A percentile compares a stretch with the other conserved stretches of the same genome.
These are phyloP conservation scores for Lates calcarifer DNA, from an alignment of 2,113 vertebrate genomes.

Conservation along the genomic window DNA sequence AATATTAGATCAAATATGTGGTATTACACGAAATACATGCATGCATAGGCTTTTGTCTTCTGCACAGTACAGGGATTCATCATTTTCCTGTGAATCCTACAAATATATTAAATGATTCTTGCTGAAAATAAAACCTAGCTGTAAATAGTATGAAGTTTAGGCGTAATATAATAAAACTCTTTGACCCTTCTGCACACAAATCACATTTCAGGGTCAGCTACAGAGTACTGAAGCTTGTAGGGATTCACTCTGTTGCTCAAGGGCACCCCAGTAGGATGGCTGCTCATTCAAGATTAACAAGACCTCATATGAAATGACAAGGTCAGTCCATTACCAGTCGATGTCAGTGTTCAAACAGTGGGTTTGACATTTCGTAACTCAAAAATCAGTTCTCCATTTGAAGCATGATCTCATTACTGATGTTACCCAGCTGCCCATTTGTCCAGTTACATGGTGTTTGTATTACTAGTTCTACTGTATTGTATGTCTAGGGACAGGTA, in stretches of 20 bases:
- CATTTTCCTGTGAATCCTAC: too few species aligned
- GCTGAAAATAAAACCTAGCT: too few species aligned
- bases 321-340: not conserved
- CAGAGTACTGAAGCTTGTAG: not conserved
- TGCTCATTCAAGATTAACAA: not conserved
- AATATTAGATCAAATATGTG: too few species aligned
- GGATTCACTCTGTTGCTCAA: not conserved
- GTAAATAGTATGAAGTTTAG: not conserved
- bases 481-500: not conserved
- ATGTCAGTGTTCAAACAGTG: not conserved
- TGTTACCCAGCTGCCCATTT: not conserved
- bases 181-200: too few species aligned
- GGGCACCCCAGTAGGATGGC: not conserved
- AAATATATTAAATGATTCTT: not conserved
- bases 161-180: not conserved
- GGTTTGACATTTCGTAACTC: not conserved
- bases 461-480: constrained; percentile 2
- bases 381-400: not conserved
- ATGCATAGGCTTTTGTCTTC: too few species aligned
- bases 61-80: too few species aligned
- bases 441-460: not conserved
- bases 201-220: too few species aligned
- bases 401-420: not conserved
- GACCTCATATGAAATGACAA: not conserved
- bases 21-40: too few species aligned